Conservation (phyloP, 2,797 vertebrate genomes). For the Myotis myotis region DNA sequence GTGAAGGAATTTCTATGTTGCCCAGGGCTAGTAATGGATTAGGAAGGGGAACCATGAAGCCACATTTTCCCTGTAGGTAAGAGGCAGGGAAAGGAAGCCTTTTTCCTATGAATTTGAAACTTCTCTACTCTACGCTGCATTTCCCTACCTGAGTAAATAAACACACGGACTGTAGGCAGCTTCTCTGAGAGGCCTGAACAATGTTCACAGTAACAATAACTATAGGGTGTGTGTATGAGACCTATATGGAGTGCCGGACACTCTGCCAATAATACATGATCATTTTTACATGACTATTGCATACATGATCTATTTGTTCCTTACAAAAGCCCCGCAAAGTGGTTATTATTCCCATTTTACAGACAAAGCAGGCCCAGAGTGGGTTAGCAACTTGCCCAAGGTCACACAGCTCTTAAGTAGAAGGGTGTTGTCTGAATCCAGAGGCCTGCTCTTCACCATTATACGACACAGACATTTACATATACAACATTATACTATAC, state of each 20-base stretch:
- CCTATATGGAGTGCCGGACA: rapidly evolving
- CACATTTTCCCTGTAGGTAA: not conserved
- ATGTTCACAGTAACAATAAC: not conserved
- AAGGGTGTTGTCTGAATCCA: not conserved
- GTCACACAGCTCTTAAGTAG: not conserved
- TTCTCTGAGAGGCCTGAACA: not conserved
- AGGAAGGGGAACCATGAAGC: not conserved
- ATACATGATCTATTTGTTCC: too few species aligned
- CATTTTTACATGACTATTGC: too few species aligned
- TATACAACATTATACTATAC: rapidly evolving
- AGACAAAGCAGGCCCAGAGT: not conserved
- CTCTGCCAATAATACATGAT: not conserved
- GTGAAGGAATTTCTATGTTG: not conserved
- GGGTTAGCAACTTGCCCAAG: not conserved
- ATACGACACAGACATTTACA: not conserved
- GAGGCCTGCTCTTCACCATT: not conserved
- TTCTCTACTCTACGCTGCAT: not conserved
- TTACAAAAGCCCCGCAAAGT: not conserved
- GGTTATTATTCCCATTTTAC: not conserved
- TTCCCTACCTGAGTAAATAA: not conserved
- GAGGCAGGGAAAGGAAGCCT: not conserved
- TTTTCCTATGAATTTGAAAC: not conserved
- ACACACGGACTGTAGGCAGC: not conserved
- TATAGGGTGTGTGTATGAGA: not conserved
- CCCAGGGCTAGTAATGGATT: not conserved